Evolutionary conservation across 1,140 invertebrate species (phyloP), one percentile per base, ranked within the genome.

Genomic region (Calycopis cecrops): DNA sequence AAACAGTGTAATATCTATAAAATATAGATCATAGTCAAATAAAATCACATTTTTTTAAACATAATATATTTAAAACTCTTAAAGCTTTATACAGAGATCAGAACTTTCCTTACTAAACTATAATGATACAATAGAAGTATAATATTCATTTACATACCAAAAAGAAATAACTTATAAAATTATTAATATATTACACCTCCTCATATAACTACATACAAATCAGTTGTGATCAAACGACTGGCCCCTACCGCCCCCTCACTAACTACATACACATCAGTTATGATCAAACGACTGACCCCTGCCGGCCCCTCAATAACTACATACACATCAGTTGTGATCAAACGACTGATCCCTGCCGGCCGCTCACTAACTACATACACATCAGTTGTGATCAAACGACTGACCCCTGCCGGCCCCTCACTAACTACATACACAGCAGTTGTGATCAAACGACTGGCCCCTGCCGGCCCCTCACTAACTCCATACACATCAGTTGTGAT

Each of bases 341-440:
- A 85, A 82, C 0, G 77, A 80, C 7, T 66, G 69, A 47, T 76
- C 67, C 21, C 72, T 62, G 0, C 57, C 65, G 21, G 81, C 82
- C 3, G n/a, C n/a, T n/a, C n/a, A n/a, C n/a, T n/a, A n/a, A n/a
- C n/a, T n/a, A n/a, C n/a, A n/a, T n/a, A n/a, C n/a, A n/a, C n/a
- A n/a, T n/a, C n/a, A n/a, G n/a, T n/a, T n/a, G n/a, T n/a, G n/a
- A n/a, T n/a, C n/a, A n/a, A n/a, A n/a, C n/a, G n/a, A n/a, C n/a
- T n/a, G n/a, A n/a, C n/a, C n/a, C n/a, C n/a, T n/a, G n/a, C n/a
- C n/a, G n/a, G n/a, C n/a, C n/a, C n/a, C n/a, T n/a, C n/a, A n/a
- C n/a, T n/a, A n/a, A n/a, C n/a, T n/a, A n/a, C n/a, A n/a, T n/a
- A n/a, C n/a, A n/a, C n/a, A n/a, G n/a, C n/a, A n/a, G n/a, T n/a